Conservation (phyloP, 2,113 vertebrate species). For the Otus sunia region DNA sequence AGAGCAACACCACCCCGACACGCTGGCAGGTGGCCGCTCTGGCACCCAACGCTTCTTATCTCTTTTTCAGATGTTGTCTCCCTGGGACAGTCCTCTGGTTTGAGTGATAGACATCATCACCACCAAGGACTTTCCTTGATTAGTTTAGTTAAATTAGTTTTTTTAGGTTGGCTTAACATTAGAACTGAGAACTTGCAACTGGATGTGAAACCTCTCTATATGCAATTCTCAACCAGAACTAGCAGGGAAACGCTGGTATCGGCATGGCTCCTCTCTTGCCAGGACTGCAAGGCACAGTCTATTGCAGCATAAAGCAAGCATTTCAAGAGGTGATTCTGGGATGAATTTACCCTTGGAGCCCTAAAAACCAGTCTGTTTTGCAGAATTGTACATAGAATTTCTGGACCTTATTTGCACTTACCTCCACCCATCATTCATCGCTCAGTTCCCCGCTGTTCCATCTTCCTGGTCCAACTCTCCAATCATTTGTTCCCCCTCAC, state of each 20-base stretch:
- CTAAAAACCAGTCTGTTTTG: not conserved
- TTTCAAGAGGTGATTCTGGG: not conserved
- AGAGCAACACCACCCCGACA: rapidly evolving
- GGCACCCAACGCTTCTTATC: not conserved
- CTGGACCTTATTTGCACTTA: not conserved
- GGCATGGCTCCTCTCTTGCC: not conserved
- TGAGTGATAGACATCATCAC: not conserved
- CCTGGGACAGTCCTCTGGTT: not conserved
- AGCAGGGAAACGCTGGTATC: not conserved
- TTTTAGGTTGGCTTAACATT: not conserved
- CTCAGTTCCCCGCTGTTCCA: rapidly evolving
- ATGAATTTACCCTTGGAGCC: not conserved
- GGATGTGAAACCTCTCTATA: not conserved
- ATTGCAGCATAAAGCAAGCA: not conserved
- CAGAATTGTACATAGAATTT: not conserved
- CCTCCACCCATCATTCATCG: not conserved
- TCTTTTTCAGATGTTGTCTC: not conserved
- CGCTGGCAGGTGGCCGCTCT: not conserved
- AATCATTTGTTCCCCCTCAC: not conserved
- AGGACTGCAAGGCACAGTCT: not conserved
- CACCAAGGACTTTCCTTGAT: not conserved
- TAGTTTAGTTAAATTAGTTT: not conserved
- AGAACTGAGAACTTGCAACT: not conserved
- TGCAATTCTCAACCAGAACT: not conserved
- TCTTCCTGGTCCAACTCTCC: not conserved